A percentile compares a stretch with the other conserved stretches of the same genome.
Evolutionary conservation across 1,140 invertebrate species (phyloP).

Genomic region (Cotesia glomerata): DNA sequence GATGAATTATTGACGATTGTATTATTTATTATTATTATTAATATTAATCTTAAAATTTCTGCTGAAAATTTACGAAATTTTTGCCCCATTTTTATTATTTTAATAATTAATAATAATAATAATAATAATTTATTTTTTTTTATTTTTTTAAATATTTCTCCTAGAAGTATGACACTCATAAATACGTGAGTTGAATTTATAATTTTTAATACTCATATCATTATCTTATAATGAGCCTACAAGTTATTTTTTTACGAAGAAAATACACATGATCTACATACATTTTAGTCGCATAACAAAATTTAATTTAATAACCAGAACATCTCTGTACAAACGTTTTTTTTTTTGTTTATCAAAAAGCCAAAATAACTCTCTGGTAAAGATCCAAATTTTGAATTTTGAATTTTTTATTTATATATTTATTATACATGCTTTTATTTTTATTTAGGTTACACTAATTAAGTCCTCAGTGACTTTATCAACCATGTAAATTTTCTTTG

Average conservation of each 20-base stretch:
- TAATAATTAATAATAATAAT: too few relatives aligned
- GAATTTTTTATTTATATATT: conserved; percentile 40
- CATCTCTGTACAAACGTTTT: conserved; percentile 62
- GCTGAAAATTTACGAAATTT: conserved; percentile 61
- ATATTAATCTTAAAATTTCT: too few relatives aligned
- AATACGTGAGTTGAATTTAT: conserved; percentile 51
- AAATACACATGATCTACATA: conserved; percentile 61
- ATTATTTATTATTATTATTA: conserved; percentile 30
- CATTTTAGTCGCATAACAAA: conserved; percentile 56
- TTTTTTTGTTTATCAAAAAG: conserved; percentile 53
- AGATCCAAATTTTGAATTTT: conserved; percentile 62
- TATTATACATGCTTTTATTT: too few relatives aligned
- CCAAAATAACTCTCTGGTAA: conserved; percentile 44
- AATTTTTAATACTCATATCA: conserved; percentile 59
- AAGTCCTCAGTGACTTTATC: conserved; percentile 46
- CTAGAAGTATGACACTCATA: conserved; percentile 64
- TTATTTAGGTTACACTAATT: conserved; percentile 43
- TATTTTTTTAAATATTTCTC: conserved; percentile 55
- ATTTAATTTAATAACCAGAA: conserved; percentile 65
- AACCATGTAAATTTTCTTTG: conserved; percentile 57
- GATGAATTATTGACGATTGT: too few relatives aligned
- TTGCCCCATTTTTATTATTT: conserved; percentile 48
- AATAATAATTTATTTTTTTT: too few relatives aligned
- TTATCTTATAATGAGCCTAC: conserved; percentile 56
- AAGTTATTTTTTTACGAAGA: conserved; percentile 61